Evolutionary conservation across 2,888 invertebrate species (phyloP), one percentile per base, ranked within the genome.

Genomic region (Biston betularia): DNA sequence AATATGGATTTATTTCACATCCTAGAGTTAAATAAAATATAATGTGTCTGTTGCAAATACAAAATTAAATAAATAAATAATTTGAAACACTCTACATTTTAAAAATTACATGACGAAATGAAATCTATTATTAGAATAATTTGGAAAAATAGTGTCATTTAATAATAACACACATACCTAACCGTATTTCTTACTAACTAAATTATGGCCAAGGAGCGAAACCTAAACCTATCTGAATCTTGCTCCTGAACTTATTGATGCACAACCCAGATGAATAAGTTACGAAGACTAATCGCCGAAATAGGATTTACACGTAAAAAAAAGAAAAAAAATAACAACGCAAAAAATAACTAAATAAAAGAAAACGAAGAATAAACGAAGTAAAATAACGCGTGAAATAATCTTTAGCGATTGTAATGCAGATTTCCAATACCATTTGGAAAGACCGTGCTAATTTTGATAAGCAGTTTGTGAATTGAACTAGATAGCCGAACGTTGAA

Each of bases 141-240:
- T 50, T 50, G 12, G 9, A 34, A 34, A n/a, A 50, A 2, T 15
- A 1, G 1, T 9, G 6, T n/a, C 12, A 50, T 6, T 33, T 50
- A 34, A 34, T 34, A 48, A 48, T 34, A 50, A n/a, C 49, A 34
- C 7, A 50, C 7, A n/a, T 50, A 34, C n/a, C n/a, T 33, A 24
- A 24, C 24, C 3, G 1, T 24, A 24, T 50, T 34, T 50, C 49
- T 34, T 50, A 50, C n/a, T 1, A n/a, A 34, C 49, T 50, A 50
- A 50, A 50, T 50, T 50, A 50, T 50, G 49, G 49, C 49, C 49
- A 34, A 50, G 24, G 24, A 24, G 24, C 24, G 3, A 24, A 24
- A 24, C 24, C 24, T 24, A 24, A 24, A 24, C 24, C 24, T 24
- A 49, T 34, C 34, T 49, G 49, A 12, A 49, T 33, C 9, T 24